A percentile compares a stretch with the other conserved stretches of the same genome.
Evolutionary conservation across 2,113 vertebrate species (phyloP).

Genomic region (Coryphaenoides rupestris): DNA sequence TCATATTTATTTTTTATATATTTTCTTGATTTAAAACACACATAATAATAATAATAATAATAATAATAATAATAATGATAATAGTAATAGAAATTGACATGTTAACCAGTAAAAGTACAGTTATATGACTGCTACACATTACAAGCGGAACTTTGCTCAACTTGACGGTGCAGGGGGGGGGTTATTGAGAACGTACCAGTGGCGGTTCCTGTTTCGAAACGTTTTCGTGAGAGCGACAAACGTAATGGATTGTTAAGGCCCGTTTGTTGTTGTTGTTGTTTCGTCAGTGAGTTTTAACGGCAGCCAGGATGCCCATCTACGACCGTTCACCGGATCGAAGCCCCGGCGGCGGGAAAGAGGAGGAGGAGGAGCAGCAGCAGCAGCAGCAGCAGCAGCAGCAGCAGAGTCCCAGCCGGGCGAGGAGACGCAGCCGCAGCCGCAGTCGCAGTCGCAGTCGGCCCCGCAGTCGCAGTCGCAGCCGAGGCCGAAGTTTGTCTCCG

Average conservation of each 20-base stretch:
- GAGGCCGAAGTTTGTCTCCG: slow-evolving; percentile 58
- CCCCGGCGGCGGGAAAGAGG: slow-evolving; percentile 47
- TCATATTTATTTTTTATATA: neutral
- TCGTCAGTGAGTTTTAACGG: too few species aligned
- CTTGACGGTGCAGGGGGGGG: neutral
- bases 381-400: too few species aligned
- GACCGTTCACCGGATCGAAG: slow-evolving; percentile 35
- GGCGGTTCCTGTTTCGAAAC: slow-evolving; percentile 33
- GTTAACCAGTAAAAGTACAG: neutral
- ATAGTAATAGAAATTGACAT: neutral
- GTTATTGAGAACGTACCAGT: slow-evolving; percentile 18
- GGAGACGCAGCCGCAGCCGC: slow-evolving; percentile 49
- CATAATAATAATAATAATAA: neutral
- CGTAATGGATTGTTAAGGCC: too few species aligned
- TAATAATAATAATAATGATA: too few species aligned
- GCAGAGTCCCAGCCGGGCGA: neutral
- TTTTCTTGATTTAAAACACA: neutral
- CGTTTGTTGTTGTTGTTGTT: neutral
- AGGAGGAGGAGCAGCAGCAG: slow-evolving; percentile 55
- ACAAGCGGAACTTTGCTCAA: slow-evolving; percentile 12
- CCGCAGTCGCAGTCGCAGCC: slow-evolving; percentile 39
- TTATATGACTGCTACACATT: neutral
- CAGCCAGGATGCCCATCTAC: slow-evolving; percentile 44
- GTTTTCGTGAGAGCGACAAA: neutral
- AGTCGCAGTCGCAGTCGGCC: slow-evolving; percentile 53